Percentiles rank a stretch among this genome's conserved stretches.
phyloP scores from a whole-genome alignment of 2,797 vertebrate genomes.

The Podarcis lilfordi region DNA sequence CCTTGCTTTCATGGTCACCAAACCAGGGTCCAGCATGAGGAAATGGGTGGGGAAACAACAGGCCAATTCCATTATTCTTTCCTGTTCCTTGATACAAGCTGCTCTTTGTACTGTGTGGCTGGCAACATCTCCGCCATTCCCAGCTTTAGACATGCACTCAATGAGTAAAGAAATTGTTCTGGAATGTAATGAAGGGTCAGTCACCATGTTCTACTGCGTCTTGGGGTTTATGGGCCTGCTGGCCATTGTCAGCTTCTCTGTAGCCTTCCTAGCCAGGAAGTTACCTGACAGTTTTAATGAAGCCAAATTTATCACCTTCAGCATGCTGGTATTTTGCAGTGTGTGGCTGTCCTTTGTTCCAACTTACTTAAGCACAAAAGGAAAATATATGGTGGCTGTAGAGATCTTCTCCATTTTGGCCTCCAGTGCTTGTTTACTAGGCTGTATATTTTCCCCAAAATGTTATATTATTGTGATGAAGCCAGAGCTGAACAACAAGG shows the following conservation, averaged over 20 bases:
- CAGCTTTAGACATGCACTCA: neutral
- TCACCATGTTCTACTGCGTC: neutral
- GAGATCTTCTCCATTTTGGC: no score
- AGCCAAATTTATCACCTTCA: slow-evolving; percentile 13
- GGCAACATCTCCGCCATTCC: neutral
- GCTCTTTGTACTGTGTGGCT: neutral
- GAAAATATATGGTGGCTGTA: no score
- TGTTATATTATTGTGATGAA: no score
- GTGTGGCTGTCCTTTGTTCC: neutral
- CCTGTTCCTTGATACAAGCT: neutral
- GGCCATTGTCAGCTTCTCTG: neutral
- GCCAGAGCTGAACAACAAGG: no score
- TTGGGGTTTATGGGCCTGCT: neutral
- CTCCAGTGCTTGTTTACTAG: no score
- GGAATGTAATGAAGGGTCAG: neutral
- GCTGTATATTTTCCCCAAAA: no score
- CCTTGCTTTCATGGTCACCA: no score
- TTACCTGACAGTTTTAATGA: neutral
- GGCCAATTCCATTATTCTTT: neutral
- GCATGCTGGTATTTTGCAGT: slow-evolving; percentile 16
- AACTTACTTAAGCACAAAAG: no score
- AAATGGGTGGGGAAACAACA: neutral
- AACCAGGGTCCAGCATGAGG: neutral
- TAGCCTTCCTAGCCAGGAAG: neutral
- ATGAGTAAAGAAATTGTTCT: neutral